Percentiles rank a stretch among this genome's conserved stretches.
phyloP scores from a whole-genome alignment of 2,113 vertebrate species.

The Neodontobutis hainanensis region DNA sequence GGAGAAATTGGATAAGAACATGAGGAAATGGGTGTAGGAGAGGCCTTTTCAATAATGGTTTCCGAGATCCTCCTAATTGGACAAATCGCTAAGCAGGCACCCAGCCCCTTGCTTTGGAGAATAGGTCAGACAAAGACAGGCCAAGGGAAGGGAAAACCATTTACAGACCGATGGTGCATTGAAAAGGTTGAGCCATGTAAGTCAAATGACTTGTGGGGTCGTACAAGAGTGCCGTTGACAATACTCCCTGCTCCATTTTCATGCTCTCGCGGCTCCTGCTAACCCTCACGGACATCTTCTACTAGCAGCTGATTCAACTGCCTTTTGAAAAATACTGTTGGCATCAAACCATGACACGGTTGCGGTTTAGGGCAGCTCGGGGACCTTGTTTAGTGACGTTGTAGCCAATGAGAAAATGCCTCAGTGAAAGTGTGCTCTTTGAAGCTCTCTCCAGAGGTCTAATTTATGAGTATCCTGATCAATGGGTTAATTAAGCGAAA shows the following conservation, averaged over 20 bases:
- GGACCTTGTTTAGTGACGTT: constrained; percentile 22
- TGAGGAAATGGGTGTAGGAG: constrained; percentile 2
- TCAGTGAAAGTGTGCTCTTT: constrained; percentile 34
- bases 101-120: constrained; percentile 38
- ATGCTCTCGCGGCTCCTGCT: constrained; percentile 1
- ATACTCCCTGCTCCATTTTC: constrained; percentile 29
- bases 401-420: constrained; percentile 9
- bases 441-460: constrained; percentile 60
- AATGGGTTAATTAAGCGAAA: constrained; percentile 79
- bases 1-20: constrained; percentile 22
- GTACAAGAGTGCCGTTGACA: constrained; percentile 50
- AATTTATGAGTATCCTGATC: constrained; percentile 76
- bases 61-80: constrained; percentile 70
- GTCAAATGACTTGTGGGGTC: constrained; percentile 68
- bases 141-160: constrained; percentile 39
- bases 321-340: constrained; percentile 33
- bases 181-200: constrained; percentile 65
- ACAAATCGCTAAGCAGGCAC: constrained; percentile 53
- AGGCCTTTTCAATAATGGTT: constrained; percentile 50
- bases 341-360: constrained; percentile 20
- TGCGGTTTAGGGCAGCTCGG: neutral
- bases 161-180: constrained; percentile 47
- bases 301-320: constrained; percentile 16
- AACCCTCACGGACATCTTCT: neutral
- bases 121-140: constrained; percentile 41